Evolutionary conservation across 2,888 invertebrate species (phyloP).

Genomic region (Microctonus brassicae): DNA sequence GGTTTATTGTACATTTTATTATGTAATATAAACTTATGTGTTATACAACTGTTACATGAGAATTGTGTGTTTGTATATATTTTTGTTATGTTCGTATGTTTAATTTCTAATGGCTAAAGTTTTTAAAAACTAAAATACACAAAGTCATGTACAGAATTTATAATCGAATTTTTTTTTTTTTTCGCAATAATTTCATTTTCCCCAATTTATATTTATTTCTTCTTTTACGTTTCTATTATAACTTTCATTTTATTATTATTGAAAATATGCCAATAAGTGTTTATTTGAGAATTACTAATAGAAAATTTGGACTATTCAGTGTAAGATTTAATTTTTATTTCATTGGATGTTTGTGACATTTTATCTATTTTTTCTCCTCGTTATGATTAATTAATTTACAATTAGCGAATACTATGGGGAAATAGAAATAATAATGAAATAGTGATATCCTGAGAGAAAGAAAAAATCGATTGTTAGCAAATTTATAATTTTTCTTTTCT

Average conservation of each 20-base stretch:
- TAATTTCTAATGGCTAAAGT: conserved; percentile 59
- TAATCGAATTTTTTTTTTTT: conserved; percentile 39
- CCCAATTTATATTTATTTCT: too few relatives aligned
- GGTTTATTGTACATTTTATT: conserved; percentile 66
- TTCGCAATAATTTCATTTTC: too few relatives aligned
- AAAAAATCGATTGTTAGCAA: not conserved
- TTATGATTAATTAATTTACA: too few relatives aligned
- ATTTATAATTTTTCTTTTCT: not conserved
- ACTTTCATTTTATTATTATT: too few relatives aligned
- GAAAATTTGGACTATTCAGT: too few relatives aligned
- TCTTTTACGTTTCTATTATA: conserved; percentile 16
- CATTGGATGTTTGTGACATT: too few relatives aligned
- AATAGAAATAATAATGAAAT: too few relatives aligned
- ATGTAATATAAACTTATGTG: conserved; percentile 69
- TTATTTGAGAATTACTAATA: too few relatives aligned
- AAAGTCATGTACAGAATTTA: conserved; percentile 64
- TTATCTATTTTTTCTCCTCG: too few relatives aligned
- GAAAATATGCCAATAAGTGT: too few relatives aligned
- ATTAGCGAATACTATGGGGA: too few relatives aligned
- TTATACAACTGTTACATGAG: conserved; percentile 66
- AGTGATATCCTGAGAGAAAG: not conserved
- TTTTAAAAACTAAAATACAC: conserved; percentile 65
- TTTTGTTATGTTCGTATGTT: conserved; percentile 47
- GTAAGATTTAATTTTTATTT: too few relatives aligned
- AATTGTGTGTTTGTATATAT: conserved; percentile 23